Evolutionary conservation across 2,797 vertebrate species (phyloP).

Genomic region (Melanotaenia pygmaea): DNA sequence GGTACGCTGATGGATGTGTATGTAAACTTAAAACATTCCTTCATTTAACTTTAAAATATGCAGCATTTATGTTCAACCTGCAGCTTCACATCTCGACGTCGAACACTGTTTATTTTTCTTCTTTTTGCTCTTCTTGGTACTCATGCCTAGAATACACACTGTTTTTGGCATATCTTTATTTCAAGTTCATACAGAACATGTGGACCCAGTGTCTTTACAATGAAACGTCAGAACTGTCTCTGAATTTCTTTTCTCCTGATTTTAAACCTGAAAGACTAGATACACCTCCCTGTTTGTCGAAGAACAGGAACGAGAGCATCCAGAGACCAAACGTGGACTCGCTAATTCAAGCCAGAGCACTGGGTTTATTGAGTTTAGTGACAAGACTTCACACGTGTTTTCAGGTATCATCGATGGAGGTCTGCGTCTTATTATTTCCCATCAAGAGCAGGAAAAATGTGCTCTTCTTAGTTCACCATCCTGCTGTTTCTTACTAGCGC

Average conservation of each 20-base stretch:
- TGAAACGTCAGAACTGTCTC: conserved; percentile 16
- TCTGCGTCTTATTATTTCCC: conserved; percentile 52
- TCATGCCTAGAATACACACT: neutral
- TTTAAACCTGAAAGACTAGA: conserved; percentile 23
- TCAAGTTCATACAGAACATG: conserved; percentile 11
- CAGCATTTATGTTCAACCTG: neutral
- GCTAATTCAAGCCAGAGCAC: conserved; percentile 68
- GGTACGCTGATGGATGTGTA: conserved; percentile 15
- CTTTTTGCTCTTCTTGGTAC: neutral
- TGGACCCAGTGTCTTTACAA: conserved; percentile 16
- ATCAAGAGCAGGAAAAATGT: conserved; percentile 16
- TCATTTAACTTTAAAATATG: conserved; percentile 25
- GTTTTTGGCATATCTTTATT: conserved; percentile 20
- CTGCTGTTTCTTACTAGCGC: conserved; percentile 14
- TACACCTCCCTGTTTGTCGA: conserved; percentile 34
- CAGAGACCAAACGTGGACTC: conserved; percentile 35
- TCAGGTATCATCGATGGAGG: conserved; percentile 38
- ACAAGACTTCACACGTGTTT: conserved; percentile 48
- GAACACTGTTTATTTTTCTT: conserved; percentile 7
- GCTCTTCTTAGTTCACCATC: conserved; percentile 22
- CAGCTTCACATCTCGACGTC: conserved; percentile 8
- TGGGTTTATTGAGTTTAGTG: conserved; percentile 65
- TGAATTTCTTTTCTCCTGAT: conserved; percentile 8
- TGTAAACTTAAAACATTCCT: neutral
- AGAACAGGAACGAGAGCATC: conserved; percentile 39